Conservation (phyloP, 2,888 invertebrate species). For the Leptopilina myrica region DNA sequence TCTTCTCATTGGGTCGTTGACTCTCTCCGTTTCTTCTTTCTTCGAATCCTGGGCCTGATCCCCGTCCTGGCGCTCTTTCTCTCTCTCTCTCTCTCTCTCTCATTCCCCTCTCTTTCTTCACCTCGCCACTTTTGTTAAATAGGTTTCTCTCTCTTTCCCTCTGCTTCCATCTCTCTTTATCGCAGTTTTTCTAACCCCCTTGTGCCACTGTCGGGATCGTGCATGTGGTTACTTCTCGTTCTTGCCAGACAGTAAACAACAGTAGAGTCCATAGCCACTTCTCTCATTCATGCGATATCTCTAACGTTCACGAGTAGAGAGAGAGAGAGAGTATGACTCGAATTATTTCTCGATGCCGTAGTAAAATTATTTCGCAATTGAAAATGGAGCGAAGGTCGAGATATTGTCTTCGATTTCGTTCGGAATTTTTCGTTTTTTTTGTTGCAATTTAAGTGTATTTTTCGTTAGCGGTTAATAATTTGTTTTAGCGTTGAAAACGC, state of each 20-base stretch:
- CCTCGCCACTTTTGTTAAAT: conserved; percentile 42
- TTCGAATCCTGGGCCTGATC: conserved; percentile 70
- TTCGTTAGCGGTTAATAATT: no score
- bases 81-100: conserved; percentile 48
- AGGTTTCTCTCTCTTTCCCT: conserved; percentile 54
- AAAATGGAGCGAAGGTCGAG: neutral
- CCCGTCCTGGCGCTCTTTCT: conserved; percentile 47
- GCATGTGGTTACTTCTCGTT: conserved; percentile 61
- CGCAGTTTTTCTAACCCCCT: conserved; percentile 57
- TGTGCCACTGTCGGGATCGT: conserved; percentile 56
- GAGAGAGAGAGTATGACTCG: conserved; percentile 45
- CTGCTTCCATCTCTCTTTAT: conserved; percentile 53
- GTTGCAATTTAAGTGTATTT: no score
- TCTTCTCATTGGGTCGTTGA: conserved; percentile 71
- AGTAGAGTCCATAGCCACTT: conserved; percentile 52
- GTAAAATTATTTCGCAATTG: neutral
- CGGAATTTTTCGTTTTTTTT: no score
- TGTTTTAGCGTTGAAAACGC: no score
- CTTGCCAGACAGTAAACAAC: conserved; percentile 72
- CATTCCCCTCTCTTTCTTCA: conserved; percentile 49
- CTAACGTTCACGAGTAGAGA: conserved; percentile 42
- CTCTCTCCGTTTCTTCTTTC: conserved; percentile 73
- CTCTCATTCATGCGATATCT: conserved; percentile 65
- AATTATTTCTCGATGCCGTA: conserved; percentile 62
- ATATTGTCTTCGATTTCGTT: neutral